A percentile compares a stretch with the other conserved stretches of the same genome.
These are phyloP conservation scores for Alloplasta piceator DNA, from an alignment of 2,888 invertebrate genomes.

Conservation along the genomic window DNA sequence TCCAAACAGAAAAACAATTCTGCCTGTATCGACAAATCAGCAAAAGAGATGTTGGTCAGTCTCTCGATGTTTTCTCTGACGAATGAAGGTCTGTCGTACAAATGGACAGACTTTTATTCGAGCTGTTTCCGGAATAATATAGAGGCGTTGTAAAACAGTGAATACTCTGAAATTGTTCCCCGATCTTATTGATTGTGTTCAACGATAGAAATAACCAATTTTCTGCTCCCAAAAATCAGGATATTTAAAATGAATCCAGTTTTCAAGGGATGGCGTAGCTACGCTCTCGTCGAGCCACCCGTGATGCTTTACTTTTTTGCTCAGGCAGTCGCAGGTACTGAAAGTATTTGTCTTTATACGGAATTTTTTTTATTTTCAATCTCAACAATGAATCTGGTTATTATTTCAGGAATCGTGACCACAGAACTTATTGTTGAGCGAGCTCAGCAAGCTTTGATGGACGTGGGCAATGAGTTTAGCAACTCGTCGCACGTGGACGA, in stretches of 20 bases:
- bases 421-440: slow-evolving; percentile 89
- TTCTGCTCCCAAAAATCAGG: too few species aligned
- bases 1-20: slow-evolving; percentile 7
- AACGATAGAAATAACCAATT: too few species aligned
- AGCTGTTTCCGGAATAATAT: too few species aligned
- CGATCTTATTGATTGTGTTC: too few species aligned
- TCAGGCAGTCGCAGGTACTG: slow-evolving; percentile 73
- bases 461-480: slow-evolving; percentile 86
- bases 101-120: too few species aligned
- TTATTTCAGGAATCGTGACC: slow-evolving; percentile 84
- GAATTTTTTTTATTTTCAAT: too few species aligned
- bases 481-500: slow-evolving; percentile 84
- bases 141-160: too few species aligned
- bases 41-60: too few species aligned
- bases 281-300: slow-evolving; percentile 74
- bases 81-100: too few species aligned
- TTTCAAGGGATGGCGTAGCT: slow-evolving; percentile 70
- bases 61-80: too few species aligned
- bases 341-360: background rate
- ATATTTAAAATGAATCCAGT: slow-evolving; percentile 57
- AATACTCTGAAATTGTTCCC: too few species aligned
- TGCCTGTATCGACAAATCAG: background rate
- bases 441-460: slow-evolving; percentile 87
- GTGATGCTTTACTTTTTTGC: slow-evolving; percentile 70
- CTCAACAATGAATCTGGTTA: too few species aligned